These are phyloP conservation scores for Berghia stephanieae DNA, from an alignment of 1,140 invertebrate genomes.

Conservation along the genomic window DNA sequence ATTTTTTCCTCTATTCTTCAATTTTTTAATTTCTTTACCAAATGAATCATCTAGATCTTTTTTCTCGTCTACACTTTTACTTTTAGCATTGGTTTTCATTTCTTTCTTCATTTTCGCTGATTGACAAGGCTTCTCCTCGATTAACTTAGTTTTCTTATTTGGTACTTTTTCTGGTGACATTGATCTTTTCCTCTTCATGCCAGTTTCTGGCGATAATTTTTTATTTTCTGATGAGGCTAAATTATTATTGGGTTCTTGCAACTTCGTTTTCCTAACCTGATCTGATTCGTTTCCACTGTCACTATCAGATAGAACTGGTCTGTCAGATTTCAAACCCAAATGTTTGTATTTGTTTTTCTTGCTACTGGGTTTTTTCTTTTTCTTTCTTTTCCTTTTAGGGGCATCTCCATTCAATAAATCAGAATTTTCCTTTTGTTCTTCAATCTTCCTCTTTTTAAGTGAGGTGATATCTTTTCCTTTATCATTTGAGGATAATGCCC, in stretches of 20 bases:
- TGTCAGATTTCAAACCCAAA: not conserved
- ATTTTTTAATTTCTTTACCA: constrained; percentile 30
- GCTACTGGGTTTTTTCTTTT: not conserved
- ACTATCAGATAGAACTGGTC: no score
- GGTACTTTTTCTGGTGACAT: not conserved
- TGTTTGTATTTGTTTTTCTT: not conserved
- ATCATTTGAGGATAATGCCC: no score
- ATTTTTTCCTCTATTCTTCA: constrained; percentile 47
- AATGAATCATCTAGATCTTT: not conserved
- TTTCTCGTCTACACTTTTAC: not conserved
- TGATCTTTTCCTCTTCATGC: constrained; percentile 14
- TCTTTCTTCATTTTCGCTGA: not conserved
- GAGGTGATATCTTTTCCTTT: no score
- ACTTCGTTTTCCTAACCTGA: no score
- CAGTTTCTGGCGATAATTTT: not conserved
- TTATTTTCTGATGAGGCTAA: no score
- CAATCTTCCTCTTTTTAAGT: no score
- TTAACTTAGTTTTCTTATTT: not conserved
- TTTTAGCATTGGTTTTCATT: not conserved
- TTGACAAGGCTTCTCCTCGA: not conserved
- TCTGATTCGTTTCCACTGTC: no score
- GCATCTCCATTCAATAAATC: no score
- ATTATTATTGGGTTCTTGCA: no score
- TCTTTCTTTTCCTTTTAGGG: not conserved
- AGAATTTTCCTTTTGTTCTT: no score